These are phyloP conservation scores for Plebejus argus DNA, from an alignment of 2,888 invertebrate genomes.

Conservation along the genomic window DNA sequence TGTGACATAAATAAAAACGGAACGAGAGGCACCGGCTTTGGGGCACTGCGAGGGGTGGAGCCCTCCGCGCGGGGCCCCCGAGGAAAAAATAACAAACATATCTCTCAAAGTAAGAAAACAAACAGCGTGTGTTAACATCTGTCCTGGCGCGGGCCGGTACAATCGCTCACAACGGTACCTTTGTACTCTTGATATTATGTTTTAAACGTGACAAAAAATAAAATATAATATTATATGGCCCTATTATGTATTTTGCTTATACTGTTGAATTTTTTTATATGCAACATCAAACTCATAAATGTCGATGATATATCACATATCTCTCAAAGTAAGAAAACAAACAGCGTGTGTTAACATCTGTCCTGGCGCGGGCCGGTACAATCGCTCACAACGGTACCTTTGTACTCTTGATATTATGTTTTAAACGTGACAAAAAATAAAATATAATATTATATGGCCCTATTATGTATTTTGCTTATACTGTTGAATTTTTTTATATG, in stretches of 20 bases:
- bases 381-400: conserved; percentile 46
- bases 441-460: too few species aligned
- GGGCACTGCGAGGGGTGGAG: conserved; percentile 43
- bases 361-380: conserved; percentile 68
- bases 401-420: conserved; percentile 11
- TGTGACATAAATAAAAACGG: conserved; percentile 76
- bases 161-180: conserved; percentile 47
- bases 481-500: background rate
- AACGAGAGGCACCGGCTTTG: conserved; percentile 46
- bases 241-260: background rate
- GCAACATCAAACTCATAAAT: too few species aligned
- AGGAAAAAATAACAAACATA: conserved; percentile 76
- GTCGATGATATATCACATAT: conserved; percentile 68
- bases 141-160: conserved; percentile 69
- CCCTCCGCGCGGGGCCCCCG: conserved; percentile 50
- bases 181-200: conserved; percentile 11
- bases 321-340: conserved; percentile 78
- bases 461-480: background rate
- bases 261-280: background rate
- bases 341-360: conserved; percentile 80
- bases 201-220: conserved; percentile 17
- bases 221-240: too few species aligned
- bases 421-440: conserved; percentile 17
- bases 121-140: conserved; percentile 80
- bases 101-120: conserved; percentile 78